Conservation (phyloP, 2,113 vertebrate genomes). For the Melanotaenia duboulayi region DNA sequence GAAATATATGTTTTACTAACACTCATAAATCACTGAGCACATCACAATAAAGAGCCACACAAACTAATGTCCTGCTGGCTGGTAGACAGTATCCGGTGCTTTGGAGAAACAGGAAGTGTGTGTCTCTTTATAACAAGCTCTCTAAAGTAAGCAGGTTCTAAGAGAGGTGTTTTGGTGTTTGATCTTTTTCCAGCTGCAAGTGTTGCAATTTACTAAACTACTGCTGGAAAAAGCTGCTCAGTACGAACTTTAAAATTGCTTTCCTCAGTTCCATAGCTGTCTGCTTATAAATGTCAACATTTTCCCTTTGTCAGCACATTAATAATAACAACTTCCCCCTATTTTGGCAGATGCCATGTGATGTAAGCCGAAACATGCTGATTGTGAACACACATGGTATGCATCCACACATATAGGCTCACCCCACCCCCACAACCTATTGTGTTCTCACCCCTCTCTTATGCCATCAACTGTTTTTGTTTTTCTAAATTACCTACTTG, state of each 20-base stretch:
- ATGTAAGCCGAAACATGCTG: constrained; percentile 69
- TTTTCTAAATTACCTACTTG: background rate
- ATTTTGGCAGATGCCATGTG: constrained; percentile 39
- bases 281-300: constrained; percentile 34
- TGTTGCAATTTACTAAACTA: constrained; percentile 43
- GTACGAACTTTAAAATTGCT: constrained; percentile 7
- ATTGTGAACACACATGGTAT: constrained; percentile 69
- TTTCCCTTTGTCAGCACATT: constrained; percentile 73
- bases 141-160: constrained; percentile 49
- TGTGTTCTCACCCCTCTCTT: constrained; percentile 11
- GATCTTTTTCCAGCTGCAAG: constrained; percentile 63
- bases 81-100: constrained; percentile 63
- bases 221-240: constrained; percentile 43
- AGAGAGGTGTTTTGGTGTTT: constrained; percentile 65
- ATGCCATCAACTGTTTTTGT: constrained; percentile 29
- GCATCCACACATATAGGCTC: constrained; percentile 48
- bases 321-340: constrained; percentile 47
- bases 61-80: constrained; percentile 35
- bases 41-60: constrained; percentile 32
- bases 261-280: constrained; percentile 21
- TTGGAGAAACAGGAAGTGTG: constrained; percentile 74
- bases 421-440: constrained; percentile 43
- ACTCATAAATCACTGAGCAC: constrained; percentile 15
- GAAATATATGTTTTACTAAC: constrained; percentile 6
- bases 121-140: constrained; percentile 62